Base-by-base conservation (phyloP, 1,140 invertebrate genomes). In the Sycophila sp. region DNA sequence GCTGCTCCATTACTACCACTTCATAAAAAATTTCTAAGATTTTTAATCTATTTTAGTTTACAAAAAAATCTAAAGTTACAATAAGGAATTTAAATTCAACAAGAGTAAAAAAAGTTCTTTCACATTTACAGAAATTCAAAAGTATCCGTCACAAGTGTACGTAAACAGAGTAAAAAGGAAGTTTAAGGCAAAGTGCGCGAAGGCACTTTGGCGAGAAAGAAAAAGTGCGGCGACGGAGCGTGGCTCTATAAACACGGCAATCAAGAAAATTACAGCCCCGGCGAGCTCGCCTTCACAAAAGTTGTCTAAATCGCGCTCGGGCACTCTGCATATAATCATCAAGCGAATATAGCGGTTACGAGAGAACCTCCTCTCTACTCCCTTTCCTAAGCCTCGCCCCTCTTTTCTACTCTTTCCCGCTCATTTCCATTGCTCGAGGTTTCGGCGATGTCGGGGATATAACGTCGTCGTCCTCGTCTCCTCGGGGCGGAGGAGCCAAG, bases 321-420 rank as follows among this genome's bases (percentile, higher is more conserved):
- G 28, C 17, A 59, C 55, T 68, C 55, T 49, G 26, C 42, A 24
- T 59, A 59, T 40, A 68, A 51, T 68, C 66, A 51, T 60, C 45
- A 13, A 4, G 32, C 28, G 30, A 2, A 32, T 34, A 13, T 24
- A 36, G 45, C 45, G 1, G 32, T 38, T 36, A n/a, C 22, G 22
- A 24, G 8, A 24, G 17, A 15, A 30, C 26, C 28, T 15, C 10
- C 32, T 26, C 49, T 40, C 32, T 55, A n/a, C 32, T 32, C 3
- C 1, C 24, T 28, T 19, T 40, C 34, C n/a, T 17, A n/a, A 53
- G 32, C 47, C n/a, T 17, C 19, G 8, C 1, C 28, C 28, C 45
- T 19, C 60, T 59, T 68, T 58, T 68, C 55, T 53, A n/a, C 45
- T 69, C 13, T 34, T 60, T 40, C 22, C 51, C 56, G 19, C 56